Percentiles rank a stretch among this genome's conserved stretches.
phyloP scores from a whole-genome alignment of 2,797 vertebrate species.

The Pelodytes ibericus region DNA sequence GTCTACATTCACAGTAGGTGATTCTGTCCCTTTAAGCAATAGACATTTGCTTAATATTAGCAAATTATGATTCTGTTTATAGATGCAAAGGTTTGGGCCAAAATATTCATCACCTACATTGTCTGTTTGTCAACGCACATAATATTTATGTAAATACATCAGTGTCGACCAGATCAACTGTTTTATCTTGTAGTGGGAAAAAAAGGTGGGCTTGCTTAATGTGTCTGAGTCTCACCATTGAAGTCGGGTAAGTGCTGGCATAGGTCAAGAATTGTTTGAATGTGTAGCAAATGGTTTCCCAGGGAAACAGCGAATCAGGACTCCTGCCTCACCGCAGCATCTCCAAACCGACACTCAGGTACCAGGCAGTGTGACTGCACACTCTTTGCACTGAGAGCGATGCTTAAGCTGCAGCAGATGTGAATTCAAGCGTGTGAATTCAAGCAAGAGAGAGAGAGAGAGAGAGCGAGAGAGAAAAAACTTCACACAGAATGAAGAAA shows the following conservation, averaged over 20 bases:
- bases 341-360: constrained; percentile 61
- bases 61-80: constrained; percentile 4
- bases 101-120: too few relatives aligned
- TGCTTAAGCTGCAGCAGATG: constrained; percentile 55
- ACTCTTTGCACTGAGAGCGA: constrained; percentile 53
- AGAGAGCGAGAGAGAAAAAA: constrained; percentile 39
- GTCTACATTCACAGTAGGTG: too few relatives aligned
- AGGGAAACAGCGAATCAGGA: constrained; percentile 69
- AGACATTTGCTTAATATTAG: constrained; percentile 4
- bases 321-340: constrained; percentile 61
- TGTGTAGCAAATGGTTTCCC: constrained; percentile 71
- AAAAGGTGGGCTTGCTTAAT: constrained; percentile 9
- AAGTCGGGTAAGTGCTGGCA: constrained; percentile 59
- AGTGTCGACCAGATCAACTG: constrained; percentile 35
- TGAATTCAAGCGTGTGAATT: constrained; percentile 32
- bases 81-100: too few relatives aligned
- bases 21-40: neutral
- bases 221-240: constrained; percentile 52
- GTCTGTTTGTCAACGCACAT: constrained; percentile 24
- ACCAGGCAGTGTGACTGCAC: constrained; percentile 50
- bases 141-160: constrained; percentile 49
- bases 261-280: constrained; percentile 70
- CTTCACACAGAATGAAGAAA: constrained; percentile 65
- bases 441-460: constrained; percentile 30
- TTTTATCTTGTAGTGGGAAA: constrained; percentile 20